Conservation (phyloP, 1,140 invertebrate genomes). For the Brachionus plicatilis region DNA sequence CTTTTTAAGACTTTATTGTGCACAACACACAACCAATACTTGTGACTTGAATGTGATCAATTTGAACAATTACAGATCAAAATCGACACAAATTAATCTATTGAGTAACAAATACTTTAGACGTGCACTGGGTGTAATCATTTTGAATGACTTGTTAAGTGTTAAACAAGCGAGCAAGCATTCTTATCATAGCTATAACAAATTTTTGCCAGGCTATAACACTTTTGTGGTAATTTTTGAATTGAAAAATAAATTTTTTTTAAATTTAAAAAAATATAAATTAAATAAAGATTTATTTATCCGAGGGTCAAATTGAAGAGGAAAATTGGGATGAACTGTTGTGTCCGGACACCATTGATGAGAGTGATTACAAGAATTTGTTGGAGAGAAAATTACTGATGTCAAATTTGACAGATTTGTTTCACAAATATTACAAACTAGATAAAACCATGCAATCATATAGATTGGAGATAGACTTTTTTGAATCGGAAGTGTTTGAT, state of each 20-base stretch:
- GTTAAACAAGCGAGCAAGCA: background rate
- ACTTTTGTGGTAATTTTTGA: background rate
- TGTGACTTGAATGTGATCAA: slow-evolving; percentile 36
- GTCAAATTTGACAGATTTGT: slow-evolving; percentile 20
- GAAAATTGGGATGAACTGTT: background rate
- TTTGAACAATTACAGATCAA: background rate
- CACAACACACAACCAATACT: slow-evolving; percentile 21
- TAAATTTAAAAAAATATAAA: background rate
- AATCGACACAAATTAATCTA: background rate
- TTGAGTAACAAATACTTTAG: slow-evolving; percentile 3
- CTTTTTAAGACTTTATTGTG: slow-evolving; percentile 15
- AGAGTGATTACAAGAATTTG: background rate
- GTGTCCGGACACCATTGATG: slow-evolving; percentile 17
- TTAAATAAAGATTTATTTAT: slow-evolving; percentile 4
- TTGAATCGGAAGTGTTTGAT: background rate
- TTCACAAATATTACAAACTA: slow-evolving; percentile 30
- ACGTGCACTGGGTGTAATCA: background rate
- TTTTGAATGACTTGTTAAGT: slow-evolving; percentile 14
- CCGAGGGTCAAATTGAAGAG: background rate
- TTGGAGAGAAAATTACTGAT: background rate
- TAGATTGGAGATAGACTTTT: background rate
- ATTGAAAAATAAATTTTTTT: background rate
- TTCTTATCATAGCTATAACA: background rate
- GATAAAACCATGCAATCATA: slow-evolving; percentile 5
- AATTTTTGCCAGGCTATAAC: background rate